Conservation (phyloP, 2,797 vertebrate species). For the Gallirallus australis region DNA sequence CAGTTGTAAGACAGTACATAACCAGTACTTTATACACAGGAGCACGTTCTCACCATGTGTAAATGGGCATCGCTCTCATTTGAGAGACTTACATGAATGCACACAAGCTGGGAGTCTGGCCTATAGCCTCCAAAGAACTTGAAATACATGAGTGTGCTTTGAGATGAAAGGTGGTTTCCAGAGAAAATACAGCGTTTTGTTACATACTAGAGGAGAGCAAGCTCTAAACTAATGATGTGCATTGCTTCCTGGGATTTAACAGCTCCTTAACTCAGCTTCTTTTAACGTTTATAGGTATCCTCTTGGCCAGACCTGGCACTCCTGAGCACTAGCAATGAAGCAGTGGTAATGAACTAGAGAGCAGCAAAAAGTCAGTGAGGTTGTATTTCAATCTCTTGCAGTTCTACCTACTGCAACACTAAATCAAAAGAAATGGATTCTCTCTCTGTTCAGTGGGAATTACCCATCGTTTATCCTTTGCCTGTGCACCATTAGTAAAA, state of each 20-base stretch:
- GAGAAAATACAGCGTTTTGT: background rate
- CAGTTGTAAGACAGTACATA: background rate
- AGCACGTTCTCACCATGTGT: background rate
- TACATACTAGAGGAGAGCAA: background rate
- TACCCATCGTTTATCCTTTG: background rate
- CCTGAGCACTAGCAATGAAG: background rate
- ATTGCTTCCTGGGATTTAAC: background rate
- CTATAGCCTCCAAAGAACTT: background rate
- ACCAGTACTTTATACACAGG: background rate
- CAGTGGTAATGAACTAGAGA: background rate
- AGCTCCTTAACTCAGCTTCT: background rate
- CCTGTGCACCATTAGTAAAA: background rate
- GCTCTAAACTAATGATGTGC: background rate
- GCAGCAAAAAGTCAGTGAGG: background rate
- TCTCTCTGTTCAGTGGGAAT: background rate
- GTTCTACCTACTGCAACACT: background rate
- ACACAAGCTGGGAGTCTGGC: background rate
- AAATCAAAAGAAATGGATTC: background rate
- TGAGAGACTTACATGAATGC: background rate
- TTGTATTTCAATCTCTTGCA: background rate
- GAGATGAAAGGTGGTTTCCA: background rate
- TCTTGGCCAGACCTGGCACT: background rate
- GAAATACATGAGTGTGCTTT: background rate
- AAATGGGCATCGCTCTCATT: background rate
- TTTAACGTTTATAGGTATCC: background rate